A percentile compares a stretch with the other conserved stretches of the same genome.
Conservation (phyloP, 2,113 vertebrate genomes). For the Myotis yumanensis region DNA sequence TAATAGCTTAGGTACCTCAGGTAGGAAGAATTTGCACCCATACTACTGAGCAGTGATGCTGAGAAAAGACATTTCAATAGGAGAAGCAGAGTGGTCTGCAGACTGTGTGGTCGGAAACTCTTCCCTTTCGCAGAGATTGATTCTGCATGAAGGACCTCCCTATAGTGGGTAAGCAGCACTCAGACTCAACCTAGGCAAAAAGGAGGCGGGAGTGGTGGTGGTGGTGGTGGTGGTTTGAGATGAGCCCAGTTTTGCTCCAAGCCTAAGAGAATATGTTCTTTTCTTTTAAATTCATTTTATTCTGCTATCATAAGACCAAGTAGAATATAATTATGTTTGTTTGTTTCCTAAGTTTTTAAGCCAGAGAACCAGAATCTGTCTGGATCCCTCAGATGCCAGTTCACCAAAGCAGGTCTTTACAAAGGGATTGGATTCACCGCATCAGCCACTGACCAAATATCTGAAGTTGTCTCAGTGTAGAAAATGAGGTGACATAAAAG, state of each 20-base stretch:
- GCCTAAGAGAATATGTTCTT: neutral
- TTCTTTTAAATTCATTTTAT: neutral
- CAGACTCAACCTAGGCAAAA: neutral
- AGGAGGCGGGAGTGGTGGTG: too few relatives aligned
- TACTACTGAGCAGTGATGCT: neutral
- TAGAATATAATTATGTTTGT: neutral
- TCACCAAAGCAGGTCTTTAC: neutral
- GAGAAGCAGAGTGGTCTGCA: neutral
- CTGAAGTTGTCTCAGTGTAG: neutral
- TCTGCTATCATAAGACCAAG: neutral
- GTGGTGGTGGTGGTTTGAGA: neutral
- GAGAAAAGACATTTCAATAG: neutral
- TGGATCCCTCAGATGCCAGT: neutral
- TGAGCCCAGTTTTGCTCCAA: neutral
- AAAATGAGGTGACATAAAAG: neutral
- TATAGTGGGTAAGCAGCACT: neutral
- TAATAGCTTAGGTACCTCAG: neutral
- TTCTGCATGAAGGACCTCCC: neutral
- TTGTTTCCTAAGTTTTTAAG: slow-evolving; percentile 2
- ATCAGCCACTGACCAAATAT: neutral
- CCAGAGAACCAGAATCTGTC: neutral
- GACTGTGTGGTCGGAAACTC: neutral
- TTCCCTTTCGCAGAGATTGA: neutral
- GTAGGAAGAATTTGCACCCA: neutral
- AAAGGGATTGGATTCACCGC: neutral